A percentile compares a stretch with the other conserved stretches of the same genome.
These are phyloP conservation scores for Clivina fossor DNA, from an alignment of 2,888 invertebrate genomes.

Conservation along the genomic window DNA sequence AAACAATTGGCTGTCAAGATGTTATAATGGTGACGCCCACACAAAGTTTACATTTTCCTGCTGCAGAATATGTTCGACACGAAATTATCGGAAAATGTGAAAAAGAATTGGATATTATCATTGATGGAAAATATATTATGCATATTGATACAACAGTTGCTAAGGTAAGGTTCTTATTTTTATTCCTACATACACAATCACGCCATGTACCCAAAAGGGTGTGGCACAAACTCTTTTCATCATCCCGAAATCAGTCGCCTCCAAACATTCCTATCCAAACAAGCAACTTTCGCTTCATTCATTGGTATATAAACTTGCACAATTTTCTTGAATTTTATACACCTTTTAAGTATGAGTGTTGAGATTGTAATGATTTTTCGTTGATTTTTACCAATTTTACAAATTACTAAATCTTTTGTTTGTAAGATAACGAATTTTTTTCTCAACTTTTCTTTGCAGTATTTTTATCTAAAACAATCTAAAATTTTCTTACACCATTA, in stretches of 20 bases:
- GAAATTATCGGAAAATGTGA: constrained; percentile 50
- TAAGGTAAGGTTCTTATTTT: constrained; percentile 51
- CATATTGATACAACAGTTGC: constrained; percentile 65
- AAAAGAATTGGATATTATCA: constrained; percentile 46
- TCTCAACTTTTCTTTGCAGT: not conserved
- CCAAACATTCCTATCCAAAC: too few relatives aligned
- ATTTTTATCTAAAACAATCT: too few relatives aligned
- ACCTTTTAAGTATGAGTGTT: not conserved
- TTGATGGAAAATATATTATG: constrained; percentile 59
- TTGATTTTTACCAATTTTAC: not conserved
- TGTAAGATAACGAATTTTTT: not conserved
- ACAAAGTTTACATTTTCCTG: constrained; percentile 76
- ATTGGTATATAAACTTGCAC: not conserved
- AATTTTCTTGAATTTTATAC: not conserved
- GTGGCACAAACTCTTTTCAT: too few relatives aligned
- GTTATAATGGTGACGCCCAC: constrained; percentile 66
- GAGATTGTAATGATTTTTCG: too few relatives aligned
- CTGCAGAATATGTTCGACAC: constrained; percentile 71
- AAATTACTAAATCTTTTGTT: not conserved
- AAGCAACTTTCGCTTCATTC: too few relatives aligned
- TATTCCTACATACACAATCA: not conserved
- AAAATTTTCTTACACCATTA: not conserved
- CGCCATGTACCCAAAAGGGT: too few relatives aligned
- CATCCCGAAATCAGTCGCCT: too few relatives aligned
- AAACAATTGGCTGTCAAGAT: constrained; percentile 50